These are phyloP conservation scores for Colostygia pectinataria DNA, from an alignment of 2,888 invertebrate genomes.

Conservation along the genomic window DNA sequence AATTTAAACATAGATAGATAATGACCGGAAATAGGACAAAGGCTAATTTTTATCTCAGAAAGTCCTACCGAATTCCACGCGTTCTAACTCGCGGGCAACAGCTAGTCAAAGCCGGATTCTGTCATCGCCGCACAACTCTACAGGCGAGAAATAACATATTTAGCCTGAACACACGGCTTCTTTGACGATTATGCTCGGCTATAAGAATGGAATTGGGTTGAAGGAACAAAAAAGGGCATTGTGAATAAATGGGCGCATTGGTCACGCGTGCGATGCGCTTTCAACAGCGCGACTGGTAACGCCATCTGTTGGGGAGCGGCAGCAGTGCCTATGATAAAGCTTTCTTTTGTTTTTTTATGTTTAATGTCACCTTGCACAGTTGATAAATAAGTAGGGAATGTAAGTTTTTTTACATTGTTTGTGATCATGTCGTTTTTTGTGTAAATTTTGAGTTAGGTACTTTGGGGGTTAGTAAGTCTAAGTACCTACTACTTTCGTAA, in stretches of 20 bases:
- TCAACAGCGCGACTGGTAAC: slow-evolving; percentile 27
- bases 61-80: too few relatives aligned
- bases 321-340: slow-evolving; percentile 1
- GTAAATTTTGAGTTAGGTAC: too few relatives aligned
- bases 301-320: slow-evolving; percentile 36
- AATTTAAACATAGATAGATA: too few relatives aligned
- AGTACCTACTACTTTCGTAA: too few relatives aligned
- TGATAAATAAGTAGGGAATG: too few relatives aligned
- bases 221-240: slow-evolving; percentile 58
- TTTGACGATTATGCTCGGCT: slow-evolving; percentile 72
- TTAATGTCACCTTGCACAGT: too few relatives aligned
- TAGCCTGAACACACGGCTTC: slow-evolving; percentile 60
- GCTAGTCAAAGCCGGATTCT: slow-evolving; percentile 10
- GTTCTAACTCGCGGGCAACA: too few relatives aligned
- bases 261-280: slow-evolving; percentile 34
- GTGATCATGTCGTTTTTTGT: too few relatives aligned
- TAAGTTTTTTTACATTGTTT: too few relatives aligned
- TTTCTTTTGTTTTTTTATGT: background rate
- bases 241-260: slow-evolving; percentile 39
- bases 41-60: too few relatives aligned
- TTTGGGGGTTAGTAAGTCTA: too few relatives aligned
- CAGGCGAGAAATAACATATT: slow-evolving; percentile 52
- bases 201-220: slow-evolving; percentile 69
- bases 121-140: slow-evolving; percentile 3
- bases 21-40: too few relatives aligned